Evolutionary conservation across 2,797 vertebrate species (phyloP).

Genomic region (Momotus momota): DNA sequence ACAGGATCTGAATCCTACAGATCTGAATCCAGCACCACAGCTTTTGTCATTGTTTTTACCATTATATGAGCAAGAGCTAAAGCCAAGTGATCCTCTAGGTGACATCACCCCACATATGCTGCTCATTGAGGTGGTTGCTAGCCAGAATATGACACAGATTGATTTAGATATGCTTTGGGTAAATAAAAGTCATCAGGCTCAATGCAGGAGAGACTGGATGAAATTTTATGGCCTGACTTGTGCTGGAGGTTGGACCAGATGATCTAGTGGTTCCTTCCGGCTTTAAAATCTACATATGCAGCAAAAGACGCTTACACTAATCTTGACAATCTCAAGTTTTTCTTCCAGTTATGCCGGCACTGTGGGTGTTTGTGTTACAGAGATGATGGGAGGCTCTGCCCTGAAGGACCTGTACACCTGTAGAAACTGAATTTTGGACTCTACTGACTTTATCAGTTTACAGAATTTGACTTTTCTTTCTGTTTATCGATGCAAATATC

Average conservation of each 20-base stretch:
- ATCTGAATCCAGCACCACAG: neutral
- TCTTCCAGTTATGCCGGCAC: neutral
- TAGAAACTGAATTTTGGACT: neutral
- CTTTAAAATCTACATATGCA: neutral
- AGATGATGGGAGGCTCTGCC: neutral
- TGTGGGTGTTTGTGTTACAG: neutral
- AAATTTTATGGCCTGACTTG: neutral
- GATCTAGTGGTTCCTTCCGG: neutral
- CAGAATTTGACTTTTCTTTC: neutral
- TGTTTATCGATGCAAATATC: neutral
- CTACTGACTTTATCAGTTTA: neutral
- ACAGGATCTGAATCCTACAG: neutral
- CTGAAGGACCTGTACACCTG: neutral
- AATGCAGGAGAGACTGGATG: neutral
- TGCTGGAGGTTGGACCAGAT: neutral
- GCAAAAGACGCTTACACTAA: neutral
- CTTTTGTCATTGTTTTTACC: neutral
- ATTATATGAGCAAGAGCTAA: neutral
- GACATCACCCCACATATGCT: neutral
- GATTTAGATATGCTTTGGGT: neutral
- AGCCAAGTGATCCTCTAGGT: neutral
- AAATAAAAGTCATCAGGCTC: neutral
- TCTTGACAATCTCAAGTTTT: neutral
- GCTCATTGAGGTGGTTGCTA: neutral
- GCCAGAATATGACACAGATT: neutral